Evolutionary conservation across 2,113 vertebrate genomes (phyloP).

Genomic region (Myrmecophaga tridactyla): DNA sequence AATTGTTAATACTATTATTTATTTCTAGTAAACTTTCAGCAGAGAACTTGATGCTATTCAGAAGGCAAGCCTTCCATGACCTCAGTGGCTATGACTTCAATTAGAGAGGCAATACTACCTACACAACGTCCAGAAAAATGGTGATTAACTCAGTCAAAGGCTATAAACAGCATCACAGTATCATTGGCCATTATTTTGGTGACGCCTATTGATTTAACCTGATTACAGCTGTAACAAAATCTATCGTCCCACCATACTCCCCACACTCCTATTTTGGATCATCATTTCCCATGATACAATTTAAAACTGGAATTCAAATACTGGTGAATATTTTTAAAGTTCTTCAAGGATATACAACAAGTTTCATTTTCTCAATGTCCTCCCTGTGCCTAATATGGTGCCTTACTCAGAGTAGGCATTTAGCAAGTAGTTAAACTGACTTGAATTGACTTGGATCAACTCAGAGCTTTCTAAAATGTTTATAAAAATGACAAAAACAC

Average conservation of each 20-base stretch:
- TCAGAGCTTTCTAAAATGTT: constrained; percentile 2
- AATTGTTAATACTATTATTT: not conserved
- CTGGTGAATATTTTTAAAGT: not conserved
- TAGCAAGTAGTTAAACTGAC: not conserved
- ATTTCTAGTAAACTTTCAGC: not conserved
- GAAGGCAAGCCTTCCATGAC: not conserved
- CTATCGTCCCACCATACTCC: not conserved
- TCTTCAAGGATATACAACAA: not conserved
- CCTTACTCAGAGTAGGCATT: not conserved
- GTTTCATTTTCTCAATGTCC: not conserved
- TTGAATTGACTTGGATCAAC: not conserved
- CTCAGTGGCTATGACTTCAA: not conserved
- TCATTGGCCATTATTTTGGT: not conserved
- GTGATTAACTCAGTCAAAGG: not conserved
- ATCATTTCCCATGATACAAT: not conserved
- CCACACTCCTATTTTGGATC: not conserved
- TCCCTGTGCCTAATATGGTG: not conserved
- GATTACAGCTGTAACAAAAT: not conserved
- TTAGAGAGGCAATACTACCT: not conserved
- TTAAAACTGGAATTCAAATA: not conserved
- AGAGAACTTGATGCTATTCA: not conserved
- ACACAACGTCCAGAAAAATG: not conserved
- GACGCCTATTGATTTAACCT: not conserved
- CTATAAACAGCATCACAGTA: not conserved
- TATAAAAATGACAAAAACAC: not conserved